Evolutionary conservation across 2,113 vertebrate species (phyloP).

Genomic region (Origma solitaria): DNA sequence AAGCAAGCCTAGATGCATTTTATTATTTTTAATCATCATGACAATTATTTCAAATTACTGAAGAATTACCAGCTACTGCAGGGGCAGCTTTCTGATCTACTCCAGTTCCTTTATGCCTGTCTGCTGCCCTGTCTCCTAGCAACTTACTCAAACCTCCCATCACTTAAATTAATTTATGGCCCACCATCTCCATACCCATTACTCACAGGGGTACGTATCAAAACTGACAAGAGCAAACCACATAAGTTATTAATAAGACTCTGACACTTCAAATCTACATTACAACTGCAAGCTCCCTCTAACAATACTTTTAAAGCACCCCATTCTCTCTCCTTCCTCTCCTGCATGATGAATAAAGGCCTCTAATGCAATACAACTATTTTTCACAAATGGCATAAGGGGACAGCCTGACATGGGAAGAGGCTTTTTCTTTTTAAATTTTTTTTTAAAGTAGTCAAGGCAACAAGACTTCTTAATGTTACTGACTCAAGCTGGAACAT

Average conservation of each 20-base stretch:
- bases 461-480: background rate
- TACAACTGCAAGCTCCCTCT: background rate
- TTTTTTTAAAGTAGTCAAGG: background rate
- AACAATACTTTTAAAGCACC: background rate
- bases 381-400: background rate
- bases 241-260: conserved; percentile 17
- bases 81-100: conserved; percentile 47
- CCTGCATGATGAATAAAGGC: background rate
- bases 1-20: background rate
- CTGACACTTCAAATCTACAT: background rate
- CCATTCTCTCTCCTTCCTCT: background rate
- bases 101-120: conserved; percentile 16
- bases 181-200: conserved; percentile 64
- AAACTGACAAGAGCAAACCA: conserved; percentile 35
- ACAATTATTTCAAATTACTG: background rate
- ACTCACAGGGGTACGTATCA: conserved; percentile 42
- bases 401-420: background rate
- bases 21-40: background rate
- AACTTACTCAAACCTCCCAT: conserved; percentile 74
- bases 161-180: conserved; percentile 66
- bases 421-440: background rate
- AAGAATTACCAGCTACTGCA: conserved; percentile 47
- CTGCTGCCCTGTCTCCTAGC: conserved; percentile 73
- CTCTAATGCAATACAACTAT: background rate
- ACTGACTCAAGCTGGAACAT: conserved; percentile 8